phyloP scores from a whole-genome alignment of 2,888 invertebrate genomes.

The Drosophila subquinaria region DNA sequence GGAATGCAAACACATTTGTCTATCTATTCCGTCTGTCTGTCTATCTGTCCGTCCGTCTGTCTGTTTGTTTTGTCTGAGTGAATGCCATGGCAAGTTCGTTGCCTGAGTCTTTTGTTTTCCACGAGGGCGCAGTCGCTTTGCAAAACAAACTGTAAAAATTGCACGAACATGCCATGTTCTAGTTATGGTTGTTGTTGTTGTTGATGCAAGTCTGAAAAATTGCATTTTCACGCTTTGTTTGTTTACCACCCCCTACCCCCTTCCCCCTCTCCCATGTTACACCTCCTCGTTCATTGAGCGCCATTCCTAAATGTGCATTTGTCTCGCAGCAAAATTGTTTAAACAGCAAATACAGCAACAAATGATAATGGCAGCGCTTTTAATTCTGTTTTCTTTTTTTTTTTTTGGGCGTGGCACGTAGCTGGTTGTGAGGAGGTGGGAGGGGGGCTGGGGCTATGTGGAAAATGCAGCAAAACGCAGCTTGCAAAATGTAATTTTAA shows the following conservation, averaged over 20 bases:
- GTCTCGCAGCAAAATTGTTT: slow-evolving; percentile 59
- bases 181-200: slow-evolving; percentile 17
- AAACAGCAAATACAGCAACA: slow-evolving; percentile 29
- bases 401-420: slow-evolving; percentile 59
- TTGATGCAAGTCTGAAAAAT: slow-evolving; percentile 58
- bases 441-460: background rate
- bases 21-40: background rate
- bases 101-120: slow-evolving; percentile 78
- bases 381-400: background rate
- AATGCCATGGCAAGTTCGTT: slow-evolving; percentile 70
- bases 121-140: slow-evolving; percentile 59
- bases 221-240: slow-evolving; percentile 83
- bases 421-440: background rate
- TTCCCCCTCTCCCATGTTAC: background rate
- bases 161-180: slow-evolving; percentile 70
- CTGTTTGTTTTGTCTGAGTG: slow-evolving; percentile 29
- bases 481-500: slow-evolving; percentile 31
- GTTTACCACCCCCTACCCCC: slow-evolving; percentile 16
- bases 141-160: slow-evolving; percentile 80
- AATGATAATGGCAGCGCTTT: slow-evolving; percentile 50
- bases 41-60: slow-evolving; percentile 13
- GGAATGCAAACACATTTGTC: slow-evolving; percentile 27
- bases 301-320: slow-evolving; percentile 60
- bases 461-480: slow-evolving; percentile 37
- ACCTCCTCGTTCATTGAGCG: slow-evolving; percentile 14